A percentile compares a stretch with the other conserved stretches of the same genome.
phyloP scores from a whole-genome alignment of 2,888 invertebrate species.

The Chloromyia formosa region DNA sequence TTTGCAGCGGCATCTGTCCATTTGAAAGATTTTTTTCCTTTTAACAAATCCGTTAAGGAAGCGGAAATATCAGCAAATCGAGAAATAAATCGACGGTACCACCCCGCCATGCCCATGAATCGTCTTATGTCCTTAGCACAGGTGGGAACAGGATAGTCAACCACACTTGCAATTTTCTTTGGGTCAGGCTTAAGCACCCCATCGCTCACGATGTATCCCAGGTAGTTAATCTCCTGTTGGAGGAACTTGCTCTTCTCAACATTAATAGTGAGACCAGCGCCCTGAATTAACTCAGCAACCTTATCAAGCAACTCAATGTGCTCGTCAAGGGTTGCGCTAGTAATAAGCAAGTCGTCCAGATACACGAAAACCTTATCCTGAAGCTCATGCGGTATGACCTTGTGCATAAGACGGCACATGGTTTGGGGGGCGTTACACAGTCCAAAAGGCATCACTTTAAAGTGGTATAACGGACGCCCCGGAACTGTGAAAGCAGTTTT shows the following conservation, averaged over 20 bases:
- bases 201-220: conserved; percentile 8
- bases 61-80: no score
- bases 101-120: conserved; percentile 50
- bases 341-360: not conserved
- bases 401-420: not conserved
- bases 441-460: no score
- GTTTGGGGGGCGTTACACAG: no score
- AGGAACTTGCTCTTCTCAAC: not conserved
- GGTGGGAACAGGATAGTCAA: conserved; percentile 49
- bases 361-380: not conserved
- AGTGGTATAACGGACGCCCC: no score
- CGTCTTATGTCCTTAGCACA: conserved; percentile 47
- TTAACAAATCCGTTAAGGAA: no score
- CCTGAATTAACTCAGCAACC: not conserved
- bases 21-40: no score
- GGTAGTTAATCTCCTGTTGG: conserved; percentile 38
- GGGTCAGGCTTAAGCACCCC: no score
- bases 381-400: not conserved
- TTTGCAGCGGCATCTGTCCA: no score
- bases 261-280: conserved; percentile 32
- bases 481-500: conserved; percentile 49
- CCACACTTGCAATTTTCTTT: not conserved
- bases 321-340: not conserved
- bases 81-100: conserved; percentile 49
- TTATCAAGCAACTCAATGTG: no score